Evolutionary conservation across 2,888 invertebrate species (phyloP).

Genomic region (Embidobia sp.): DNA sequence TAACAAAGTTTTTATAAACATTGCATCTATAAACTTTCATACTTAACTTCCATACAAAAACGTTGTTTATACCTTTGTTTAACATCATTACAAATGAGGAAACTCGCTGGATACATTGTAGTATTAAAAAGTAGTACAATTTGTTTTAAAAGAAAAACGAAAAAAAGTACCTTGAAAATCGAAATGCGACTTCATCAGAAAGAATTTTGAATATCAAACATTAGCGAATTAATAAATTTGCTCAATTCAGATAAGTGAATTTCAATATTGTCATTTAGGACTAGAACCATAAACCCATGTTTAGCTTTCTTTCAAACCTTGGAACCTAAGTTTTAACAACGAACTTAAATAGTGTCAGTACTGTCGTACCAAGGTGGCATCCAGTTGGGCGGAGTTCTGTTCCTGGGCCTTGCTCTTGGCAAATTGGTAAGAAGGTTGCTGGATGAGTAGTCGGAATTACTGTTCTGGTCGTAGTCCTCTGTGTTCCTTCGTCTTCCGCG

Average conservation of each 20-base stretch:
- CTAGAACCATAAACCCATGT: neutral
- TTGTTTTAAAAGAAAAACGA: no score
- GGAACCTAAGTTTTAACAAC: no score
- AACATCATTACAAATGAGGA: no score
- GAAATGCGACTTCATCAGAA: no score
- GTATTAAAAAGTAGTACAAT: no score
- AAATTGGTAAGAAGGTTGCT: conserved; percentile 67
- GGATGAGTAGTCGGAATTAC: conserved; percentile 73
- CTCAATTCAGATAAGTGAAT: no score
- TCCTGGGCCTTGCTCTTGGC: conserved; percentile 72
- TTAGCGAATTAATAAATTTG: no score
- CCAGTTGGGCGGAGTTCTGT: conserved; percentile 80
- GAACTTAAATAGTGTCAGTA: conserved; percentile 58
- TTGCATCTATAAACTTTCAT: neutral
- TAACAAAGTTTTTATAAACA: neutral
- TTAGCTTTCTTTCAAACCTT: neutral
- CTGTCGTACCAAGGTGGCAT: conserved; percentile 82
- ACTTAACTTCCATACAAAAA: neutral
- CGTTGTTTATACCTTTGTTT: no score
- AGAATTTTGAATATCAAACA: no score
- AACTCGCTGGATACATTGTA: no score
- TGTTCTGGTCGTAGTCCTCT: conserved; percentile 71
- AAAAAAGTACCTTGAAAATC: no score
- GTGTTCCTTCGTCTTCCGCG: conserved; percentile 61
- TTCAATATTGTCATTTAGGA: no score